These are phyloP conservation scores for Gymnocypris eckloni DNA, from an alignment of 2,797 vertebrate genomes.

Conservation along the genomic window DNA sequence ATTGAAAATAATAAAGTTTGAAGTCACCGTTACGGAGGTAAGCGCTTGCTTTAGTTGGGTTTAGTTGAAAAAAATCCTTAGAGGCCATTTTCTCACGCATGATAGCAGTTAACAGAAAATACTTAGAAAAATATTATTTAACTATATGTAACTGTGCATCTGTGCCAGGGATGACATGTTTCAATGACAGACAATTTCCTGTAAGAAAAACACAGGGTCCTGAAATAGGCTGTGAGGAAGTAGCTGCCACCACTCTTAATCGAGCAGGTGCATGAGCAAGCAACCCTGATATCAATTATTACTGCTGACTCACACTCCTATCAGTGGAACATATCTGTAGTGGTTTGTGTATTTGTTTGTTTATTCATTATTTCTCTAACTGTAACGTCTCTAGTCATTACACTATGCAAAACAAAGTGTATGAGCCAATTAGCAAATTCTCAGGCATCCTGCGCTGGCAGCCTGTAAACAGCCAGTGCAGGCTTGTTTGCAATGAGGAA, in stretches of 20 bases:
- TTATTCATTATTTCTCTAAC: slow-evolving; percentile 15
- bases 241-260: slow-evolving; percentile 33
- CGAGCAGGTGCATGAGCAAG: neutral
- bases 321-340: slow-evolving; percentile 7
- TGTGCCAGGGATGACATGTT: neutral
- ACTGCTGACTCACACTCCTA: slow-evolving; percentile 21
- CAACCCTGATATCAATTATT: slow-evolving; percentile 18
- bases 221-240: slow-evolving; percentile 21
- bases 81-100: neutral
- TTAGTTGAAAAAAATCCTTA: no score
- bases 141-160: neutral
- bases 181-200: neutral
- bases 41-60: no score
- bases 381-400: slow-evolving; percentile 23
- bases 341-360: slow-evolving; percentile 20
- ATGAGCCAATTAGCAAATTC: no score
- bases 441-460: no score
- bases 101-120: neutral
- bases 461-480: no score
- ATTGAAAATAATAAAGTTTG: no score
- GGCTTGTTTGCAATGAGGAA: no score
- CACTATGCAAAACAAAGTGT: slow-evolving; percentile 32
- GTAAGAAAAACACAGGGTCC: neutral
- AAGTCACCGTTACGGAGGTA: no score
- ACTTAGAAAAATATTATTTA: neutral